Evolutionary conservation across 2,888 invertebrate species (phyloP).

Genomic region (Crossocerus cetratus): DNA sequence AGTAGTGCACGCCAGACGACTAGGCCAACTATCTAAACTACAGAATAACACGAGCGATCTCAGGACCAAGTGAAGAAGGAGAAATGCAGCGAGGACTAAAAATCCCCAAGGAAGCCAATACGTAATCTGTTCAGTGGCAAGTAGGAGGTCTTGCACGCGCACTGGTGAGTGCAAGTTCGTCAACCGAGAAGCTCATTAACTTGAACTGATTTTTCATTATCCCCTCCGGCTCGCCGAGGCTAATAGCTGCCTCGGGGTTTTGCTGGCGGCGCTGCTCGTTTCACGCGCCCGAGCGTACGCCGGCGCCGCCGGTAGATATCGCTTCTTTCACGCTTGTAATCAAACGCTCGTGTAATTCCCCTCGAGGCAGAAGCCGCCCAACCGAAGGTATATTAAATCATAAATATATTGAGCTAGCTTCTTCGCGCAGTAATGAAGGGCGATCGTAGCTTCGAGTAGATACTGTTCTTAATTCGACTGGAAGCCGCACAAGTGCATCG

Average conservation of each 20-base stretch:
- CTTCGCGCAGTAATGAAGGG: not conserved
- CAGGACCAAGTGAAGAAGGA: too few species aligned
- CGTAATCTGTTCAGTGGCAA: too few species aligned
- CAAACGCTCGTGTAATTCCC: not conserved
- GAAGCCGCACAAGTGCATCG: too few species aligned
- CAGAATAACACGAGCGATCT: too few species aligned
- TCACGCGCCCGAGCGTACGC: constrained; percentile 13
- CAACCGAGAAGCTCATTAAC: constrained; percentile 43
- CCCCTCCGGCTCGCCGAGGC: constrained; percentile 2
- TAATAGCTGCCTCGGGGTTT: constrained; percentile 6
- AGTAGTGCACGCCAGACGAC: too few species aligned
- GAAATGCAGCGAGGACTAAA: too few species aligned
- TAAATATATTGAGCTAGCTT: not conserved
- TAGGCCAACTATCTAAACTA: too few species aligned
- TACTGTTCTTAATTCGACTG: too few species aligned
- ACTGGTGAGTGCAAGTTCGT: constrained; percentile 21
- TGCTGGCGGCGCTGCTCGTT: constrained; percentile 5
- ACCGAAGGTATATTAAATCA: not conserved
- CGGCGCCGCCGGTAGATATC: not conserved
- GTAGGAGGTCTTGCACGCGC: too few species aligned
- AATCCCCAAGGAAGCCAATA: too few species aligned
- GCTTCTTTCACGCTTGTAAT: not conserved
- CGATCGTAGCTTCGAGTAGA: not conserved
- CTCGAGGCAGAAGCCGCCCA: not conserved
- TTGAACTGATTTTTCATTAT: constrained; percentile 43